A percentile compares a stretch with the other conserved stretches of the same genome.
phyloP scores from a whole-genome alignment of 2,113 vertebrate genomes.

The Mystacornis crossleyi region DNA sequence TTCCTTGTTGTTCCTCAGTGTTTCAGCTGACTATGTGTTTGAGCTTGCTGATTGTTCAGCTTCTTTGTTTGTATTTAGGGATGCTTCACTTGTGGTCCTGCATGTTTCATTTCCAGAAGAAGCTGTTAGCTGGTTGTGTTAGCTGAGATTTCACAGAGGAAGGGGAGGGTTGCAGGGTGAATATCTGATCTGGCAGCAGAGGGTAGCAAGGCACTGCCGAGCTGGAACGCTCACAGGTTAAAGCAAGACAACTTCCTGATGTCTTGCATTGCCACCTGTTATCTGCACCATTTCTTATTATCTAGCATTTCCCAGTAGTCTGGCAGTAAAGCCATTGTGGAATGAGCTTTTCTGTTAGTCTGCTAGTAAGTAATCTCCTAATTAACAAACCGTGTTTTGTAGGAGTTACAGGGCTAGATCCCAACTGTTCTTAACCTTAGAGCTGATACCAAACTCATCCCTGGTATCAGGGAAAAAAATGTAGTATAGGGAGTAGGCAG shows the following conservation, averaged over 20 bases:
- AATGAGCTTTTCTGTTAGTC: not conserved
- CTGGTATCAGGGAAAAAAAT: not conserved
- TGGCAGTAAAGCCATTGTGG: not conserved
- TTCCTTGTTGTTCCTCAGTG: constrained; percentile 5
- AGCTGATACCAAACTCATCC: not conserved
- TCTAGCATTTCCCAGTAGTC: not conserved
- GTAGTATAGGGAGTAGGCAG: not conserved
- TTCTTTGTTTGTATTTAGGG: constrained; percentile 56
- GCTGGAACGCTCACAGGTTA: not conserved
- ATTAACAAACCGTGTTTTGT: not conserved
- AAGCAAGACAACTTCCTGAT: not conserved
- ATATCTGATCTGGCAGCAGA: not conserved
- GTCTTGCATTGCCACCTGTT: not conserved
- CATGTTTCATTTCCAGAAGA: constrained; percentile 21
- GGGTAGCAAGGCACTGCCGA: not conserved
- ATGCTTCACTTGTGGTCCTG: not conserved
- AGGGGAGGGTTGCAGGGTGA: not conserved
- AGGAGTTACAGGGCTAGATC: not conserved
- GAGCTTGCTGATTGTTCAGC: constrained; percentile 50
- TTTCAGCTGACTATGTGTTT: constrained; percentile 41
- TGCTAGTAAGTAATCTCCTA: not conserved
- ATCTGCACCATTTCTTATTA: not conserved
- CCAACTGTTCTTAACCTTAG: not conserved
- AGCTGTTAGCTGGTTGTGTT: not conserved
- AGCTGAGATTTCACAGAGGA: not conserved